phyloP scores from a whole-genome alignment of 2,797 vertebrate species.

The Tapera naevia region DNA sequence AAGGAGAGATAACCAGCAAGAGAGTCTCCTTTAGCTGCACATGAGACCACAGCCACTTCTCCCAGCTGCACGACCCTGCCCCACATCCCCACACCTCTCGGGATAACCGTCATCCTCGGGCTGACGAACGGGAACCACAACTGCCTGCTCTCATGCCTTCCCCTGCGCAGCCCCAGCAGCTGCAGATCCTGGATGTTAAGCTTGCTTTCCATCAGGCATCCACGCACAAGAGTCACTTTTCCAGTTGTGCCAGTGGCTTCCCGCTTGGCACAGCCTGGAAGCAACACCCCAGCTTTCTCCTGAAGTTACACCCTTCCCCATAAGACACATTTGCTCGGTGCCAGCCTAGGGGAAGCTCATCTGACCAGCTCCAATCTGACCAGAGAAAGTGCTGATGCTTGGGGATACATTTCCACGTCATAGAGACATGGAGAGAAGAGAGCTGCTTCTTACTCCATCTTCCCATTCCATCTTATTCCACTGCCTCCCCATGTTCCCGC shows the following conservation, averaged over 20 bases:
- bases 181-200: not conserved
- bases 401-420: fast-evolving
- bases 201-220: not conserved
- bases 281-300: not conserved
- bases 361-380: not conserved
- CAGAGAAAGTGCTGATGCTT: not conserved
- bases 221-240: not conserved
- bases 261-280: not conserved
- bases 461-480: not conserved
- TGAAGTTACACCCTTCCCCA: not conserved
- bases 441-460: not conserved
- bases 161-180: not conserved
- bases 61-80: not conserved
- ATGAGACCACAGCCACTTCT: not conserved
- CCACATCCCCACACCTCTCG: fast-evolving
- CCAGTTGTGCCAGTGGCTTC: constrained; percentile 30
- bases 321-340: not conserved
- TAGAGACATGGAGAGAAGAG: not conserved
- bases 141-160: not conserved
- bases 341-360: not conserved
- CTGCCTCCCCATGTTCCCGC: not conserved
- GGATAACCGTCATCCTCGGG: not conserved
- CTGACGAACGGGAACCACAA: not conserved
- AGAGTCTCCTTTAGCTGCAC: not conserved
- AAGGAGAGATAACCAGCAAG: not conserved